These are phyloP conservation scores for Pristis pectinata DNA, from an alignment of 2,797 vertebrate species.

Conservation along the genomic window DNA sequence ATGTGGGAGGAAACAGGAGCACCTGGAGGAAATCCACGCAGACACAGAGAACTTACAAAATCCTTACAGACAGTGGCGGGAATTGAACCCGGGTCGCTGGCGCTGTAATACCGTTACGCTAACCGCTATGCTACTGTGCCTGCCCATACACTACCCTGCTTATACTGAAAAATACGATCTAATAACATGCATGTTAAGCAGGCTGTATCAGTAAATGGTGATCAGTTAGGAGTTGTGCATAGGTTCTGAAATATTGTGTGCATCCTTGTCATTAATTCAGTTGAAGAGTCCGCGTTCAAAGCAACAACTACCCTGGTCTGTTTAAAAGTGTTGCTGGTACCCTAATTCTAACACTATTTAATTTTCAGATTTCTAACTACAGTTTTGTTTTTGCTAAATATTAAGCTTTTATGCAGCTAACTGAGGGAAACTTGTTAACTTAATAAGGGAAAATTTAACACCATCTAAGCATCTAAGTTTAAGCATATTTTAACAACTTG, in stretches of 20 bases:
- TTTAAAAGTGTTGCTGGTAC: neutral
- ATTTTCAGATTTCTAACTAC: neutral
- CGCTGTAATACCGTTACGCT: too few relatives aligned
- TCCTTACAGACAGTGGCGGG: too few relatives aligned
- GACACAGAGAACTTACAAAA: too few relatives aligned
- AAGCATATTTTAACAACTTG: neutral
- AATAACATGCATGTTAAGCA: too few relatives aligned
- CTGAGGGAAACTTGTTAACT: neutral
- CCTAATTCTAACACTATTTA: neutral
- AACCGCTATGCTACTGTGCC: too few relatives aligned
- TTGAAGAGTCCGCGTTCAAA: neutral
- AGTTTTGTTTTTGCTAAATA: neutral
- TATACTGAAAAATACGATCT: too few relatives aligned
- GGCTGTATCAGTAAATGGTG: neutral
- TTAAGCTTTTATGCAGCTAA: neutral
- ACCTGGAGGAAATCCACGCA: too few relatives aligned
- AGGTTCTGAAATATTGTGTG: neutral
- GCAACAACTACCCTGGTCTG: neutral
- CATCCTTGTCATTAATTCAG: neutral
- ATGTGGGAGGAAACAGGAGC: too few relatives aligned
- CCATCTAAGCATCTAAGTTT: too few relatives aligned
- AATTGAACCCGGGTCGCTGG: too few relatives aligned
- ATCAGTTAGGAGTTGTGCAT: neutral
- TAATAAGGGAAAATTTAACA: neutral
- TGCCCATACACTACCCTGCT: too few relatives aligned